A percentile compares a stretch with the other conserved stretches of the same genome.
These are phyloP conservation scores for Spilosoma lubricipeda DNA, from an alignment of 2,888 invertebrate genomes.

Conservation along the genomic window DNA sequence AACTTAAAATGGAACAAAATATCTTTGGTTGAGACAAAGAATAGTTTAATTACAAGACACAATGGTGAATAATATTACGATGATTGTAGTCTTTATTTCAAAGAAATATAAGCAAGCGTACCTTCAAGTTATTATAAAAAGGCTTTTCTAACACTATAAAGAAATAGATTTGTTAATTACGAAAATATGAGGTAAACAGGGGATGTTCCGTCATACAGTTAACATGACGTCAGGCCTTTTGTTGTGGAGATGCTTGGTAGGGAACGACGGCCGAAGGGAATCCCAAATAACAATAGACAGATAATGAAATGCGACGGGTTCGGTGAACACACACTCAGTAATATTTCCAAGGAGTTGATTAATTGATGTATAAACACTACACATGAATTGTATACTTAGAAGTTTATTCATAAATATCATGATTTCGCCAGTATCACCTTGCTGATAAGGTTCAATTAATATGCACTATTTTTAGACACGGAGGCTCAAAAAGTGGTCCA, in stretches of 20 bases:
- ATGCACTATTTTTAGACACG: not conserved
- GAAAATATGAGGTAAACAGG: slow-evolving; percentile 15
- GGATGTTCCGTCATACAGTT: slow-evolving; percentile 60
- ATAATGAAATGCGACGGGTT: slow-evolving; percentile 64
- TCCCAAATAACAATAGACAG: slow-evolving; percentile 64
- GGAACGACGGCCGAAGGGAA: slow-evolving; percentile 55
- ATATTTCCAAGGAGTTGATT: not conserved
- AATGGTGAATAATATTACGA: slow-evolving; percentile 21
- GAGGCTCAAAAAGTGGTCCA: no score
- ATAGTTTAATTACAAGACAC: slow-evolving; percentile 66
- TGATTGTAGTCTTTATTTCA: slow-evolving; percentile 56
- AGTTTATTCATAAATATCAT: not conserved
- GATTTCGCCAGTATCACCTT: not conserved
- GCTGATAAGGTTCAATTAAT: not conserved
- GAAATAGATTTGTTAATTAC: slow-evolving; percentile 68
- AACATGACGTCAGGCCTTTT: slow-evolving; percentile 66
- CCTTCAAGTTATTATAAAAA: slow-evolving; percentile 62
- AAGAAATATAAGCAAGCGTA: slow-evolving; percentile 38
- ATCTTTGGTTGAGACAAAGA: slow-evolving; percentile 62
- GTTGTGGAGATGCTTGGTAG: slow-evolving; percentile 70
- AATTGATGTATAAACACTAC: not conserved
- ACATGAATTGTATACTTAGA: not conserved
- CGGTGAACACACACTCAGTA: slow-evolving; percentile 53
- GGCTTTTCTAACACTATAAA: slow-evolving; percentile 62
- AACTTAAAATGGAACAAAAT: slow-evolving; percentile 61